phyloP scores from a whole-genome alignment of 1,140 invertebrate genomes.

The Rhagoletis pomonella region DNA sequence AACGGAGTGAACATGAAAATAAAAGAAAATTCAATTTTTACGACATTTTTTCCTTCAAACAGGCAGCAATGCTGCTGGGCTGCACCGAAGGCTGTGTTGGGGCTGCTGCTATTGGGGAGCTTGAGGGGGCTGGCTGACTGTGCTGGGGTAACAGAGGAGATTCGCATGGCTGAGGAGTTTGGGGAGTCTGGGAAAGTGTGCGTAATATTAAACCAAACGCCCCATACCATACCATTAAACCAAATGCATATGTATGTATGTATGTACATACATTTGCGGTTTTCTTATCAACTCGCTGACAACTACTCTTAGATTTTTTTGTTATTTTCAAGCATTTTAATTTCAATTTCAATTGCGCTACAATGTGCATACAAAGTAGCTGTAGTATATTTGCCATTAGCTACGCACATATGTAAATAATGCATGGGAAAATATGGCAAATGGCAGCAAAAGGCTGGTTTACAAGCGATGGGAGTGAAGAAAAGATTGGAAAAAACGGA shows the following conservation, averaged over 20 bases:
- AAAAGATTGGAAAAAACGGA: too few relatives aligned
- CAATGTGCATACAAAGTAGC: not conserved
- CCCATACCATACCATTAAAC: too few relatives aligned
- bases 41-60: not conserved
- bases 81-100: too few relatives aligned
- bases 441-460: not conserved
- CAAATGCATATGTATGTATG: not conserved
- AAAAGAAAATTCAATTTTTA: constrained; percentile 14
- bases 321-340: constrained; percentile 24
- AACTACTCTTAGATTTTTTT: not conserved
- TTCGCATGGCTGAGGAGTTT: too few relatives aligned
- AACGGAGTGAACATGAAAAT: not conserved
- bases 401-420: not conserved
- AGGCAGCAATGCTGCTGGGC: not conserved
- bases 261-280: not conserved
- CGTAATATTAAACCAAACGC: not conserved
- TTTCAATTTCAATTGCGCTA: not conserved
- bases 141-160: too few relatives aligned
- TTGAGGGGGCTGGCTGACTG: not conserved
- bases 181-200: not conserved
- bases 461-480: not conserved
- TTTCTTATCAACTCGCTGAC: constrained; percentile 3
- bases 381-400: not conserved
- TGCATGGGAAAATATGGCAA: not conserved
- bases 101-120: too few relatives aligned